A percentile compares a stretch with the other conserved stretches of the same genome.
Conservation (phyloP, 2,113 vertebrate species). For the Calyptomena viridis region DNA sequence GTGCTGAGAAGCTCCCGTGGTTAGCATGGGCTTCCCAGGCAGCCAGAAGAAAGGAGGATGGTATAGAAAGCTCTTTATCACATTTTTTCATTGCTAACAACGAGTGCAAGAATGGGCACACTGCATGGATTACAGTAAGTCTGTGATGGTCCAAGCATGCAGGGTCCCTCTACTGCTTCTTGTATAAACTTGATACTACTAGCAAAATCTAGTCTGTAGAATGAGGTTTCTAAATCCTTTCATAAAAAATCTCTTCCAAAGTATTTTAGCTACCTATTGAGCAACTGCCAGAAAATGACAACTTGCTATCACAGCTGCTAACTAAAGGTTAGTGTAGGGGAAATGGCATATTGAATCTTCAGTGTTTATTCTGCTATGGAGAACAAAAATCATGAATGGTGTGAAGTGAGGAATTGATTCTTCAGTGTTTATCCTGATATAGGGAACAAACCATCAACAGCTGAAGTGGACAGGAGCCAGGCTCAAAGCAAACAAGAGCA, state of each 20-base stretch:
- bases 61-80: neutral
- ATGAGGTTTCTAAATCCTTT: neutral
- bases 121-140: accelerated
- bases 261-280: neutral
- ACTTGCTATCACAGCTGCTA: neutral
- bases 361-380: neutral
- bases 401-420: neutral
- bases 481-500: neutral
- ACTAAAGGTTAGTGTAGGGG: neutral
- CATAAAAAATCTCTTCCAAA: neutral
- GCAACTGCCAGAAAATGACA: neutral
- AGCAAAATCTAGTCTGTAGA: neutral
- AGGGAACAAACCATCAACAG: neutral
- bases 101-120: neutral
- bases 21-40: neutral
- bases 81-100: neutral
- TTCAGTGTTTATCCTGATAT: neutral
- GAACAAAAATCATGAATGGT: neutral
- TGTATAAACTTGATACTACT: neutral
- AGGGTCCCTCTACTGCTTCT: neutral
- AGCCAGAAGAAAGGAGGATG: neutral
- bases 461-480: neutral
- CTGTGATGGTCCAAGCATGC: neutral
- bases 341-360: neutral
- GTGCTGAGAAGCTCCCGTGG: neutral